Percentiles rank a stretch among this genome's conserved stretches.
These are phyloP conservation scores for Sinocyclocheilus grahami DNA, from an alignment of 2,113 vertebrate genomes.

Conservation along the genomic window DNA sequence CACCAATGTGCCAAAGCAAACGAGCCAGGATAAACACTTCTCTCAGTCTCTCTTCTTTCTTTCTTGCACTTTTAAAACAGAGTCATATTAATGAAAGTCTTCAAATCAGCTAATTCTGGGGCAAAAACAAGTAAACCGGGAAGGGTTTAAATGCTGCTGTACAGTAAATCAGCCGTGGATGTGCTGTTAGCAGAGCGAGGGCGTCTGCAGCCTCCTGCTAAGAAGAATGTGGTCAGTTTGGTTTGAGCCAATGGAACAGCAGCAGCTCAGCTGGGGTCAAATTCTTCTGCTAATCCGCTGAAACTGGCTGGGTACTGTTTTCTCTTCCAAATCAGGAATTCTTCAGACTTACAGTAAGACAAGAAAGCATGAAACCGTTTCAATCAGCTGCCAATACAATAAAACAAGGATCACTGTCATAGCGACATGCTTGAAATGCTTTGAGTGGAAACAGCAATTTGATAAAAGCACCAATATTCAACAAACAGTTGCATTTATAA, in stretches of 20 bases:
- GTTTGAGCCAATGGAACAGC: neutral
- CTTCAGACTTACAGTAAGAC: neutral
- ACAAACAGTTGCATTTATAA: too few species aligned
- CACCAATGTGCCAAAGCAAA: neutral
- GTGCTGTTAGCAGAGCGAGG: neutral
- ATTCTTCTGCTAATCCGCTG: neutral
- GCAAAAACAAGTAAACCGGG: neutral
- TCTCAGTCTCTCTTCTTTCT: neutral
- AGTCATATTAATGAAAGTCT: neutral
- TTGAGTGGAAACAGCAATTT: neutral
- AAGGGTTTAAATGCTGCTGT: neutral
- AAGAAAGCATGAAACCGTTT: neutral
- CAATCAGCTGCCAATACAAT: neutral
- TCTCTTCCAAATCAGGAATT: neutral
- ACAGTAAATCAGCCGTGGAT: neutral
- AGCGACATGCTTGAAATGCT: too few species aligned
- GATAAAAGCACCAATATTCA: neutral
- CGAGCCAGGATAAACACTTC: neutral
- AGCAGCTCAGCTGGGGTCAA: constrained; percentile 15
- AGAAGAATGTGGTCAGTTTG: neutral
- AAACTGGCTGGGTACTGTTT: neutral
- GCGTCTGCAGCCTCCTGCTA: neutral
- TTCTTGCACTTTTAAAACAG: neutral
- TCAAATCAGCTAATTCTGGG: neutral
- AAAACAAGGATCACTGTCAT: neutral